Conservation (phyloP, 2,113 vertebrate species). For the Aleadryas rufinucha region DNA sequence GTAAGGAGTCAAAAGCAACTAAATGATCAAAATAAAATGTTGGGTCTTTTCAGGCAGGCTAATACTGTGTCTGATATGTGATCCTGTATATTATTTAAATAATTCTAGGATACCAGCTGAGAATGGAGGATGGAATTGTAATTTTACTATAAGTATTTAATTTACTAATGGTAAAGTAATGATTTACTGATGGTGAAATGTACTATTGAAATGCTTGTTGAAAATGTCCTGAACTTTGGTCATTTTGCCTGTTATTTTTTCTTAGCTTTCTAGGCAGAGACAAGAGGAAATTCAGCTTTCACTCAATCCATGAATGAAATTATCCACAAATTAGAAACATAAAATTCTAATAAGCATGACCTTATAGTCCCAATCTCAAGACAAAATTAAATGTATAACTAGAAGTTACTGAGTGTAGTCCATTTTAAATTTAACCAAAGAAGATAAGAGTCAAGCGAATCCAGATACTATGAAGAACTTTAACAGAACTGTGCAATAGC, state of each 20-base stretch:
- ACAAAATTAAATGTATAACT: not conserved
- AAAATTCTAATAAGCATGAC: not conserved
- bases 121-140: not conserved
- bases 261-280: not conserved
- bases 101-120: not conserved
- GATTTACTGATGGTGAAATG: not conserved
- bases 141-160: not conserved
- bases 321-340: not conserved
- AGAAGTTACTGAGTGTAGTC: not conserved
- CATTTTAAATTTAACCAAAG: not conserved
- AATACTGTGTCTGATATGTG: not conserved
- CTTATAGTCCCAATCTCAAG: not conserved
- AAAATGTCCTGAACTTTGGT: not conserved
- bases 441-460: not conserved
- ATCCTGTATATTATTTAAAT: not conserved
- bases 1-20: fast-evolving
- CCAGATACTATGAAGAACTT: not conserved
- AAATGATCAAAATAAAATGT: not conserved
- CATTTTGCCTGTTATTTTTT: not conserved
- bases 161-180: not conserved
- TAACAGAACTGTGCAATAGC: not conserved
- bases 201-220: not conserved
- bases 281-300: not conserved
- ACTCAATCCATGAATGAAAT: not conserved
- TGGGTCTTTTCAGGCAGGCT: not conserved